Base-by-base conservation (phyloP, 2,888 invertebrate species). In the Sphaerophoria rueppellii region DNA sequence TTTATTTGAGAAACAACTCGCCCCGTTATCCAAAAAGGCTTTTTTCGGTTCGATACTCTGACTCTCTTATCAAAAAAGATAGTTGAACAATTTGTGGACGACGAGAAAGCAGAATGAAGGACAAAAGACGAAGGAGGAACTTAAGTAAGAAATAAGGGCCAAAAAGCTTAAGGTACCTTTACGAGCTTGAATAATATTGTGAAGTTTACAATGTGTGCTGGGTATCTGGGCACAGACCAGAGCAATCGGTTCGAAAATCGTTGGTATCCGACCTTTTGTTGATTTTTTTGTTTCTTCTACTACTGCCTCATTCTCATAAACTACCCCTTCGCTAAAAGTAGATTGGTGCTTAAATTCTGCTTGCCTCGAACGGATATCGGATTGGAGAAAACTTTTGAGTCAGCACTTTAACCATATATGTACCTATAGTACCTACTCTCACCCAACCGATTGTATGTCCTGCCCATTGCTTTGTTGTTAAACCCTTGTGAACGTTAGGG, bases 331-430 rank as follows among this genome's bases (percentile, higher is more conserved):
- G 37, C 60, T 57, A 0, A 9, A 7, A 9, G 9, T 6, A 12
- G 43, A 11, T 70, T 48, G 48, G 67, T 75, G 58, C 70, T 70
- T 76, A 71, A 79, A 79, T 67, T 79, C 58, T 65, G 54, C 74
- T 79, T 79, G 71, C 74, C 79, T 83, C 76, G 69, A 83, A 80
- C 83, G 80, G 83, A 83, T 83, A 80, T 83, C 67, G 80, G 83
- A 83, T 83, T 80, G 76, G 80, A 80, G 69, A 14, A 83, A 72
- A 83, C 67, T 83, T 71, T 76, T 52, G 75, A 80, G 72, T 83
- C 83, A 80, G 83, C 83, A 82, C 70, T 65, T 48, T 34, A 67
- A n/a, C 65, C 4, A 34, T 48, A 35, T n/a, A n/a, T n/a, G n/a
- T n/a, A n/a, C n/a, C n/a, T n/a, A n/a, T n/a, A n/a, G n/a, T n/a